A percentile compares a stretch with the other conserved stretches of the same genome.
These are phyloP conservation scores for Belgica antarctica DNA, from an alignment of 2,888 invertebrate species.

Conservation along the genomic window DNA sequence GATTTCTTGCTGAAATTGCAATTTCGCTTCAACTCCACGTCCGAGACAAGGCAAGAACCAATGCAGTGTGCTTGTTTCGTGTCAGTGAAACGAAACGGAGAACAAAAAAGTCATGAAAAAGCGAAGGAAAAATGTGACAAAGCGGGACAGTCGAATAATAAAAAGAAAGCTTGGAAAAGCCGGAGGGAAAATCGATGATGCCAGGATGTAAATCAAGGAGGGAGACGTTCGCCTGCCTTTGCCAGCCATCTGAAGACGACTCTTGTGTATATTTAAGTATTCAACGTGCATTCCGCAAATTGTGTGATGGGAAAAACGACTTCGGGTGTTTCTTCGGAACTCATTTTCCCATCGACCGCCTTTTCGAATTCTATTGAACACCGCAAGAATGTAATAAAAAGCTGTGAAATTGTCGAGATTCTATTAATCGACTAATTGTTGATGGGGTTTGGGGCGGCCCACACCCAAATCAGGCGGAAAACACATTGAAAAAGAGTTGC, in stretches of 20 bases:
- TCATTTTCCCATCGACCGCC: no score
- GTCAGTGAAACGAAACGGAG: conserved; percentile 5
- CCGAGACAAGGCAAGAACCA: neutral
- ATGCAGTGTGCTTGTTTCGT: neutral
- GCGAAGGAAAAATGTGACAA: neutral
- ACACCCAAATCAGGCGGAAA: neutral
- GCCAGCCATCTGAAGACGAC: neutral
- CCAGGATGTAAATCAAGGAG: conserved; percentile 17
- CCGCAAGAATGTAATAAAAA: neutral
- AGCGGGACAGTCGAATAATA: neutral
- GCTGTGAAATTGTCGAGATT: neutral
- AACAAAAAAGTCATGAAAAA: neutral
- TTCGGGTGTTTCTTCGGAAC: neutral
- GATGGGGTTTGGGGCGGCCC: neutral
- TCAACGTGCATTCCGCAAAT: conserved; percentile 20
- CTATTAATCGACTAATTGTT: conserved; percentile 21
- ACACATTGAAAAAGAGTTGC: neutral
- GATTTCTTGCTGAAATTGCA: no score
- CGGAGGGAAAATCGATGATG: neutral
- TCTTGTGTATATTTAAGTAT: conserved; percentile 17
- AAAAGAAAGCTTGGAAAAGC: neutral
- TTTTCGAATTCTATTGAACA: conserved; percentile 6
- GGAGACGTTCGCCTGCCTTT: neutral
- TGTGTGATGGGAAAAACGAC: neutral
- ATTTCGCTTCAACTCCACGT: no score